Evolutionary conservation across 2,888 invertebrate genomes (phyloP).

Genomic region (Acrobasis repandana): DNA sequence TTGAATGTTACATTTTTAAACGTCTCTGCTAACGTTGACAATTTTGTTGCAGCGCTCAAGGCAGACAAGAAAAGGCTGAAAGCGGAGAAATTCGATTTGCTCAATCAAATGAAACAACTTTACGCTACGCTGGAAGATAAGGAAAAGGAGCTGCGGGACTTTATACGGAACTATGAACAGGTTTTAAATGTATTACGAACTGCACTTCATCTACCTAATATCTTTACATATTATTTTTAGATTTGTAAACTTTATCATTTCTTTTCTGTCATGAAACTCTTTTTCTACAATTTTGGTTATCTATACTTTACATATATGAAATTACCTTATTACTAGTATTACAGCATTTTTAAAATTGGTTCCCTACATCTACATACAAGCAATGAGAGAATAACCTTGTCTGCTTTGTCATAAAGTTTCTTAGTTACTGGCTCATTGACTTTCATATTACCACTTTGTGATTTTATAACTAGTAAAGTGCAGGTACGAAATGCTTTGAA

Average conservation of each 20-base stretch:
- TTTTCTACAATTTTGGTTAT: too few species aligned
- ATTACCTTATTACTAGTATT: too few species aligned
- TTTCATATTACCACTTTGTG: too few species aligned
- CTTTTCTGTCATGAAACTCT: not conserved
- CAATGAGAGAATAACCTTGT: too few species aligned
- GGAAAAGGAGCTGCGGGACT: conserved; percentile 95
- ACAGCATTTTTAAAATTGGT: too few species aligned
- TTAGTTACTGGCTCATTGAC: too few species aligned
- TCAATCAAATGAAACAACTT: conserved; percentile 97
- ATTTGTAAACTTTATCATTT: not conserved
- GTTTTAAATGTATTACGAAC: conserved; percentile 55
- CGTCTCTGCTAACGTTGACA: conserved; percentile 8
- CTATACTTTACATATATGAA: too few species aligned
- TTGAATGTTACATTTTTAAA: not conserved
- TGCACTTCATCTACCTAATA: conserved; percentile 10
- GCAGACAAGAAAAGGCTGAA: conserved; percentile 95
- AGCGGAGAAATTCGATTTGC: conserved; percentile 95
- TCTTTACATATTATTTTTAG: not conserved
- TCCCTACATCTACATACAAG: too few species aligned
- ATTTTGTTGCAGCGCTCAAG: conserved; percentile 86
- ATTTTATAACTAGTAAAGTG: too few species aligned
- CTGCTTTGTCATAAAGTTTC: too few species aligned
- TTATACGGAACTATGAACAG: conserved; percentile 97
- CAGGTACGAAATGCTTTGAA: too few species aligned
- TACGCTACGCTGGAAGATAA: conserved; percentile 97